phyloP scores from a whole-genome alignment of 2,888 invertebrate genomes.

The Autographa pulchrina region DNA sequence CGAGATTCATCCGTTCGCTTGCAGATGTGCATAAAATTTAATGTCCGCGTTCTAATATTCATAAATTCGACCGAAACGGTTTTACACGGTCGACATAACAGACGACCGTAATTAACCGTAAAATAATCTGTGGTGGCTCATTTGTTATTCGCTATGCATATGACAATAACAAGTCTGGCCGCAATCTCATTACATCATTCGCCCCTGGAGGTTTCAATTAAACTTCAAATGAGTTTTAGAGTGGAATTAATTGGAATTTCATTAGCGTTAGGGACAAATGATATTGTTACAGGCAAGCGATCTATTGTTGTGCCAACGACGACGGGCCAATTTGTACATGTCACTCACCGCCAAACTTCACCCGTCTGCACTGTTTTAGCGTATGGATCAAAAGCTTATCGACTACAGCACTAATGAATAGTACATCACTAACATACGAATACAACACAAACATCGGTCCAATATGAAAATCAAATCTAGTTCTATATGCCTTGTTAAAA shows the following conservation, averaged over 20 bases:
- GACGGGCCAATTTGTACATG: conserved; percentile 82
- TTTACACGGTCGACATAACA: conserved; percentile 63
- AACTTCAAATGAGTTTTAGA: conserved; percentile 88
- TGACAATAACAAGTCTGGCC: conserved; percentile 84
- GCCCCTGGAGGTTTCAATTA: conserved; percentile 87
- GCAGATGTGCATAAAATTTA: conserved; percentile 61
- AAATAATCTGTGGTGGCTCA: conserved; percentile 77
- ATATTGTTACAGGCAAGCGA: conserved; percentile 85
- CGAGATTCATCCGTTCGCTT: conserved; percentile 47
- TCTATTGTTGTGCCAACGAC: conserved; percentile 78
- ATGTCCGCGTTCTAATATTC: conserved; percentile 70
- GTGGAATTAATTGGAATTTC: conserved; percentile 88
- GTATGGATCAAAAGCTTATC: conserved; percentile 33
- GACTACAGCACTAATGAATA: conserved; percentile 26
- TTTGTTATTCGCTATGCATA: conserved; percentile 84
- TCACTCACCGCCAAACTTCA: conserved; percentile 79
- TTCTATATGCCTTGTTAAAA: background rate
- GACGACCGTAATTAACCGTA: conserved; percentile 78
- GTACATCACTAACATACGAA: background rate
- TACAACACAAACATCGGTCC: background rate
- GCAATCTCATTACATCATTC: conserved; percentile 87
- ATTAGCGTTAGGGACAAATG: conserved; percentile 88
- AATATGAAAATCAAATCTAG: conserved; percentile 5
- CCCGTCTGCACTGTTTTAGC: conserved; percentile 64
- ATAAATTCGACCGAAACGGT: conserved; percentile 69